Percentiles rank a stretch among this genome's conserved stretches.
Conservation (phyloP, 92 coral and sea anemone species). For the Scolanthus callimorphus region DNA sequence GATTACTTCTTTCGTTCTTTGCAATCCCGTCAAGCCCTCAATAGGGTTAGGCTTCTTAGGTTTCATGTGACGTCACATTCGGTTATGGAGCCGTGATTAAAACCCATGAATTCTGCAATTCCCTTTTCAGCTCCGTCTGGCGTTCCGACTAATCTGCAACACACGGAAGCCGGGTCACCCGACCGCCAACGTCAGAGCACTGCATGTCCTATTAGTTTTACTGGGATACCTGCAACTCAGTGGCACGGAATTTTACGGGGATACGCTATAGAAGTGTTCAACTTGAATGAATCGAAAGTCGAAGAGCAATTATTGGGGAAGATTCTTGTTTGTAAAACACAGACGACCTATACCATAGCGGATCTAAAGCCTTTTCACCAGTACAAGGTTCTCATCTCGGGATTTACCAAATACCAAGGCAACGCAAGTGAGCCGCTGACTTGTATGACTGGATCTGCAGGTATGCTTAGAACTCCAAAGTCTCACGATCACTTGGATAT, state of each 20-base stretch:
- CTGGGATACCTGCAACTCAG: not conserved
- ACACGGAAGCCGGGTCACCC: too few species aligned
- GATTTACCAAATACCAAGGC: conserved; percentile 1
- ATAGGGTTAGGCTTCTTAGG: too few species aligned
- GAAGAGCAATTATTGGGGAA: not conserved
- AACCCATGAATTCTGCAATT: not conserved
- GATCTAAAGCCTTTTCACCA: conserved; percentile 9
- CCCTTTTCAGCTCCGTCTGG: conserved; percentile 14
- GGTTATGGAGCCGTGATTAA: too few species aligned
- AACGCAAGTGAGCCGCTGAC: conserved; percentile 9
- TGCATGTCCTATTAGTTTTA: conserved; percentile 5
- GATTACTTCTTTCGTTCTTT: too few species aligned
- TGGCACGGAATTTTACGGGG: conserved; percentile 21
- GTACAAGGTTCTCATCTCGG: conserved; percentile 6
- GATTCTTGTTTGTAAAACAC: not conserved
- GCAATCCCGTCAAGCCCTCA: too few species aligned
- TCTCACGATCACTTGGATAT: too few species aligned
- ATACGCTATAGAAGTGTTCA: not conserved
- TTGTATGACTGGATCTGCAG: conserved; percentile 25
- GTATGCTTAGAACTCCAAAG: too few species aligned
- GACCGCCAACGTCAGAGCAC: too few species aligned
- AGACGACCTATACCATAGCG: not conserved
- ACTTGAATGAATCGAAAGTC: conserved; percentile 4
- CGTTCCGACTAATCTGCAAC: not conserved
- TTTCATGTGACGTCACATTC: too few species aligned